phyloP scores from a whole-genome alignment of 2,797 vertebrate species.

The Peromyscus aztecus region DNA sequence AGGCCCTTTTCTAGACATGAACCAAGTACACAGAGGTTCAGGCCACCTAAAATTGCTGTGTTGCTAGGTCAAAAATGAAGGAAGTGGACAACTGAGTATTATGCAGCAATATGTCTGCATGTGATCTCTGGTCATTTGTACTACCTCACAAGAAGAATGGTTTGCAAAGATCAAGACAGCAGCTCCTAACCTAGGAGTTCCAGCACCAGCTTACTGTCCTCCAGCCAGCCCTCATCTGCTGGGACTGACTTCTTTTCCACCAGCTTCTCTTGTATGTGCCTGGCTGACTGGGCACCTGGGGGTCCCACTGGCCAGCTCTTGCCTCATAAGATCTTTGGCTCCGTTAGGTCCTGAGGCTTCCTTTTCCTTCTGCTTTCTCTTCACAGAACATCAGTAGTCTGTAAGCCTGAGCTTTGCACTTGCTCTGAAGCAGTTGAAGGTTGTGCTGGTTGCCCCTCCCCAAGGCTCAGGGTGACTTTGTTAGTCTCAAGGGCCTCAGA shows the following conservation, averaged over 20 bases:
- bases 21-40: not conserved
- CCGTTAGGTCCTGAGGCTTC: not conserved
- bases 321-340: not conserved
- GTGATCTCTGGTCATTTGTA: not conserved
- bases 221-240: not conserved
- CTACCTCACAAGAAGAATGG: not conserved
- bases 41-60: not conserved
- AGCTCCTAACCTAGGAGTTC: not conserved
- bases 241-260: not conserved
- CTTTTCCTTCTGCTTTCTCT: conserved; percentile 22
- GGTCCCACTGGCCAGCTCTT: not conserved
- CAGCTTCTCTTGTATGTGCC: accelerated
- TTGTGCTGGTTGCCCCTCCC: not conserved
- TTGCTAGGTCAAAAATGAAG: not conserved
- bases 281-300: not conserved
- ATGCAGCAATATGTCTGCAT: not conserved
- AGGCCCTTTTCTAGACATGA: conserved; percentile 23
- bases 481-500: not conserved
- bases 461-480: not conserved
- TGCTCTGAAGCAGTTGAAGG: not conserved
- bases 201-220: not conserved
- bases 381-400: not conserved
- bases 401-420: not conserved
- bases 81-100: not conserved
- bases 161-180: conserved; percentile 18